Evolutionary conservation across 1,140 invertebrate genomes (phyloP).

Genomic region (Delia radicum): DNA sequence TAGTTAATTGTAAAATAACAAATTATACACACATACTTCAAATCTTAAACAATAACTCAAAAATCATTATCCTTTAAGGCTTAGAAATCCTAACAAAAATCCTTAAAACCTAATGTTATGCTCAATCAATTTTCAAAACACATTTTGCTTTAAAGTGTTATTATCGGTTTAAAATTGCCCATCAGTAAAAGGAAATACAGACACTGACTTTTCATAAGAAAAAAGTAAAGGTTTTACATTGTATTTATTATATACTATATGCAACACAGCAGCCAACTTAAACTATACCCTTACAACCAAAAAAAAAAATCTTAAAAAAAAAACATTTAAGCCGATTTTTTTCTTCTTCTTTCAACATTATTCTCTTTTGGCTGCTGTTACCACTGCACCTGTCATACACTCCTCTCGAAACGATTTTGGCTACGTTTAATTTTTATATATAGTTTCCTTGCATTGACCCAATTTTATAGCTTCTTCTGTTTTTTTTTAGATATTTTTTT

Average conservation of each 20-base stretch:
- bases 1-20: too few relatives aligned
- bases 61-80: background rate
- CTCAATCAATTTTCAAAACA: background rate
- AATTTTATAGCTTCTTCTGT: background rate
- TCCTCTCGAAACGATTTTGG: background rate
- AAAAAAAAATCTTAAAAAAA: background rate
- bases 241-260: too few relatives aligned
- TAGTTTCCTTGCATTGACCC: conserved; percentile 1
- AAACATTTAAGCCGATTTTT: background rate
- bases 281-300: background rate
- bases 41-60: background rate
- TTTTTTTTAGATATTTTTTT: background rate
- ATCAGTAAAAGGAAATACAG: background rate
- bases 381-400: background rate
- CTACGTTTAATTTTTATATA: background rate
- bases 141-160: background rate
- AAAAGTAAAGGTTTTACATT: background rate
- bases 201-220: background rate
- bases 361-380: background rate
- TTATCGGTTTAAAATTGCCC: background rate
- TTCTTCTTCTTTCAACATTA: background rate
- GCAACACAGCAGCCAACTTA: background rate
- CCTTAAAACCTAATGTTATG: background rate
- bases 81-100: background rate
- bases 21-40: background rate